phyloP scores from a whole-genome alignment of 2,797 vertebrate genomes.

The Atherinosoma microstoma region DNA sequence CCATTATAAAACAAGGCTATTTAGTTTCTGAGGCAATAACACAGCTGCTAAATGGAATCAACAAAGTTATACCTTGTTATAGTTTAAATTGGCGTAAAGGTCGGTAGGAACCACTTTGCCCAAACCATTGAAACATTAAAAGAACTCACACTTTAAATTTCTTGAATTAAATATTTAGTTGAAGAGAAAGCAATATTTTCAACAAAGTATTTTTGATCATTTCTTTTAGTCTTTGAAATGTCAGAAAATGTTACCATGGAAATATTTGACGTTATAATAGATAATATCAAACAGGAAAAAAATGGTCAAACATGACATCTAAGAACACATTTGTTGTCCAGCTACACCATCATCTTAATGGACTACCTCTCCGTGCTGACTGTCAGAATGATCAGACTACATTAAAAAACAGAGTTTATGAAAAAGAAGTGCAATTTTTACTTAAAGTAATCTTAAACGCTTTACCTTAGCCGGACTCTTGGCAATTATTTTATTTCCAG shows the following conservation, averaged over 20 bases:
- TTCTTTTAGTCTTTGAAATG: not conserved
- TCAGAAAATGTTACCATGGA: conserved; percentile 3
- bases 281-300: not conserved
- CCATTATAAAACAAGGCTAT: not conserved
- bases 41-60: not conserved
- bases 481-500: conserved; percentile 52
- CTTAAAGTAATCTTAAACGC: conserved; percentile 2
- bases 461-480: conserved; percentile 3
- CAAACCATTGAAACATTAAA: not conserved
- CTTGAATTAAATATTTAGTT: too few species aligned
- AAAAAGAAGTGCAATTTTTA: conserved; percentile 4
- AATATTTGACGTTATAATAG: not conserved
- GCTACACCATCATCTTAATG: not conserved
- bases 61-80: not conserved
- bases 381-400: not conserved
- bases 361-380: not conserved
- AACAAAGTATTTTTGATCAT: too few species aligned
- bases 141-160: too few species aligned
- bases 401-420: not conserved
- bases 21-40: not conserved
- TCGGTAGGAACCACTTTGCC: not conserved
- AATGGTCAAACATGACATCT: not conserved
- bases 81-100: not conserved
- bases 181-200: too few species aligned
- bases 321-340: conserved; percentile 6